Percentiles rank a stretch among this genome's conserved stretches.
phyloP scores from a whole-genome alignment of 2,113 vertebrate species.

The Eulemur rufifrons region DNA sequence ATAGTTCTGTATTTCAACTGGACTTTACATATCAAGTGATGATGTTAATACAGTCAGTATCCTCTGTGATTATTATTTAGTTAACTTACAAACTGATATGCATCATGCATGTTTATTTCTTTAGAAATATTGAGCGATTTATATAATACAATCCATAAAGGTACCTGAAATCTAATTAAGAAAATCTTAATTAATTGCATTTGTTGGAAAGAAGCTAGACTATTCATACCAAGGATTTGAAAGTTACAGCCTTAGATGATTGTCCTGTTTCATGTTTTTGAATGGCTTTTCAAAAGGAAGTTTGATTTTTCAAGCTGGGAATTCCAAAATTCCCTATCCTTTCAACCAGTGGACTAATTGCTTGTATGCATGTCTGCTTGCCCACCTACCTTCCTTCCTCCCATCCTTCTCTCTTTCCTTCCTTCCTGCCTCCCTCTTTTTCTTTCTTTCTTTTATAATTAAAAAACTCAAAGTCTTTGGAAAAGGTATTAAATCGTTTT shows the following conservation, averaged over 20 bases:
- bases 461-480: background rate
- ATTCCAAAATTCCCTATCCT: background rate
- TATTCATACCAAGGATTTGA: background rate
- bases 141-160: background rate
- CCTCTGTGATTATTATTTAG: background rate
- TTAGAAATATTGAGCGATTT: background rate
- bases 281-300: background rate
- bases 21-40: background rate
- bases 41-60: rapidly evolving
- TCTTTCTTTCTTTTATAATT: background rate
- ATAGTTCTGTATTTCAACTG: background rate
- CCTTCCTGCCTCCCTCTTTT: no score
- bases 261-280: background rate
- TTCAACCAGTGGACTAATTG: background rate
- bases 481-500: background rate
- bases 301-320: background rate
- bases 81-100: background rate
- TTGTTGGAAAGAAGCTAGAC: background rate
- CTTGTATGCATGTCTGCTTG: background rate
- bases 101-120: background rate
- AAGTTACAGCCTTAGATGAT: background rate
- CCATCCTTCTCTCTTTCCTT: background rate
- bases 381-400: background rate
- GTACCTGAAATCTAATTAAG: background rate
- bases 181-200: background rate